Evolutionary conservation across 35 echinoderm and acorn worm genomes (phyloP), one percentile per base, ranked within the genome.

Genomic region (Ophiothrix spiculata): DNA sequence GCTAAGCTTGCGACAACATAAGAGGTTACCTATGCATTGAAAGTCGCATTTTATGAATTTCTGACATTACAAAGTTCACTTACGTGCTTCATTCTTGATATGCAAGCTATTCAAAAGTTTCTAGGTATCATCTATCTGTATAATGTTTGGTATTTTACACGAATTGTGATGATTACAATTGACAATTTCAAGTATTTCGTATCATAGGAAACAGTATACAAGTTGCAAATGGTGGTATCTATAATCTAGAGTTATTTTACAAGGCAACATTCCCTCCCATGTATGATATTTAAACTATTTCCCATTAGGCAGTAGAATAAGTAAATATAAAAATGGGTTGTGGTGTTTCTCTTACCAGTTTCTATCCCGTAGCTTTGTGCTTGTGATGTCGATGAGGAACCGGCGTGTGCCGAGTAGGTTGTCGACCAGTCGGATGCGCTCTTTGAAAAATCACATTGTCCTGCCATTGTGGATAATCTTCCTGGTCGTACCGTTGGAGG

Each of bases 401-500:
- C n/a, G 33, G 69, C 75, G 37, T 86, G 84, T 40, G 84, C 64
- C 37, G 84, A 76, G 73, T 86, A 86, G 0, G 84, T 86, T n/a
- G 84, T 25, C 38, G 84, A 40, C 84, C 84, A 86, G 33, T 86
- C 84, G 14, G 73, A 40, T 39, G 78, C 38, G 33, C 79, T 31
- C 45, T 91, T 95, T 0, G 93, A 76, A 35, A 91, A 88, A 36
- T 95, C 93, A 56, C 90, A 88, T 75, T 95, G 93, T 1, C 93
- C 89, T 21, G 93, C 89, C 56, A 95, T 82, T 36, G 93, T 77
- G 0, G 92, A 89, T 46, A 99, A 46, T 37, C 93, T 45, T 37
- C 89, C 77, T 31, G 96, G 77, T 76, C 96, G 76, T n/a, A 99
- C 96, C n/a, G n/a, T n/a, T 0, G 96, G 82, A 4, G 96, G 96